Percentiles rank a stretch among this genome's conserved stretches.
Evolutionary conservation across 2,888 invertebrate genomes (phyloP).

Genomic region (Polyommatus icarus): DNA sequence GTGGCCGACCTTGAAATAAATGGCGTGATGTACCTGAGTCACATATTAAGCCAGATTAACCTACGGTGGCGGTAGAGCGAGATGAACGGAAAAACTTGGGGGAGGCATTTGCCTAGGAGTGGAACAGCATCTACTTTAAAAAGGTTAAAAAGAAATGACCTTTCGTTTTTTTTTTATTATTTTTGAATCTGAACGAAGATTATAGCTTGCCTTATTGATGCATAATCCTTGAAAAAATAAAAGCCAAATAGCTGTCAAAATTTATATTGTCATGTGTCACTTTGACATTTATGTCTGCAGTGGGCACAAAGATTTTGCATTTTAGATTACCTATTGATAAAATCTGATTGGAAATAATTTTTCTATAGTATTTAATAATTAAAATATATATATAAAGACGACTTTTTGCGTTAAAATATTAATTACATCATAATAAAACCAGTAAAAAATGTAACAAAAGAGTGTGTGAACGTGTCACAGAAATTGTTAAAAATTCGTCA

Average conservation of each 20-base stretch:
- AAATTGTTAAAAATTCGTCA: neutral
- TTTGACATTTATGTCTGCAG: too few species aligned
- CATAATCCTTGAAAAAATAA: neutral
- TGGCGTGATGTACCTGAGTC: too few species aligned
- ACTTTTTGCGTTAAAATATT: neutral
- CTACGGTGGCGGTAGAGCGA: too few species aligned
- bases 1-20: too few species aligned
- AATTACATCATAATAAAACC: neutral
- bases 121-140: too few species aligned
- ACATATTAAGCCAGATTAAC: too few species aligned
- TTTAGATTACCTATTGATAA: neutral
- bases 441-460: neutral
- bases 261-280: neutral
- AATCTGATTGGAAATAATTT: neutral
- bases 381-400: neutral
- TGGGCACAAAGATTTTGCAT: neutral
- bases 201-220: neutral
- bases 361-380: neutral
- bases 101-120: too few species aligned
- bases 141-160: too few species aligned
- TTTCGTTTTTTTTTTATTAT: too few species aligned
- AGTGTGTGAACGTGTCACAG: constrained; percentile 10
- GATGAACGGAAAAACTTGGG: too few species aligned
- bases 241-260: neutral
- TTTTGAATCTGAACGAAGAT: neutral